Percentiles rank a stretch among this genome's conserved stretches.
phyloP scores from a whole-genome alignment of 2,888 invertebrate genomes.

The Isoperla grammatica region DNA sequence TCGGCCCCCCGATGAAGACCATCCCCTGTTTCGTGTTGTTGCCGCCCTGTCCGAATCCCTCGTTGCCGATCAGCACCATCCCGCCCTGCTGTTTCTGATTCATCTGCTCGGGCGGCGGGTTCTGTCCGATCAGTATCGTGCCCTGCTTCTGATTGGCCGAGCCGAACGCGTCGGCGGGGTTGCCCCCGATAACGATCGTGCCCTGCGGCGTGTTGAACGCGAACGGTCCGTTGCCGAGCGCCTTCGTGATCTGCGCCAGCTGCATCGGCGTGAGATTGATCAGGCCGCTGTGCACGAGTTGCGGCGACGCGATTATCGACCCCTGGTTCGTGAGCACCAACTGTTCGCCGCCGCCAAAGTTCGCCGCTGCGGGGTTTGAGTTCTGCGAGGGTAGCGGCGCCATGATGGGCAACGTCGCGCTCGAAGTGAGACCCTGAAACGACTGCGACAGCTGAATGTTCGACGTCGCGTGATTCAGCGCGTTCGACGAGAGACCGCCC shows the following conservation, averaged over 20 bases:
- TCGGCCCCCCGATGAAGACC: constrained; percentile 4
- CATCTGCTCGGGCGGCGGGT: background rate
- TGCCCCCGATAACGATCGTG: constrained; percentile 27
- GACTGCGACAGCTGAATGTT: background rate
- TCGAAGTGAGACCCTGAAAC: constrained; percentile 25
- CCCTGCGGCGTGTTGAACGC: constrained; percentile 26
- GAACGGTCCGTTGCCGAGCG: constrained; percentile 22
- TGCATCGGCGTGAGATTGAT: constrained; percentile 28
- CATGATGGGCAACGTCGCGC: constrained; percentile 24
- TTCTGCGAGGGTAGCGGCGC: constrained; percentile 18
- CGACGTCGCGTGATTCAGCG: background rate
- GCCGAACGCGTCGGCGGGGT: background rate
- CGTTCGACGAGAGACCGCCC: background rate
- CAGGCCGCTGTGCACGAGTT: constrained; percentile 25
- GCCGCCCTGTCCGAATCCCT: background rate
- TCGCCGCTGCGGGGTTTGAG: background rate
- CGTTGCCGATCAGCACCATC: constrained; percentile 8
- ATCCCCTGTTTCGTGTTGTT: constrained; percentile 6
- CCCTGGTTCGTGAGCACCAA: constrained; percentile 28
- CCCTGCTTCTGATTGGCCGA: background rate
- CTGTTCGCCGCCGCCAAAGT: constrained; percentile 24
- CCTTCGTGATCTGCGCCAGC: constrained; percentile 23
- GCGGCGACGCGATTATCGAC: constrained; percentile 24
- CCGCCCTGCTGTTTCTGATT: background rate
- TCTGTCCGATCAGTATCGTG: constrained; percentile 3